Conservation (phyloP, 2,888 invertebrate species). For the Scaptomyza polygonia region DNA sequence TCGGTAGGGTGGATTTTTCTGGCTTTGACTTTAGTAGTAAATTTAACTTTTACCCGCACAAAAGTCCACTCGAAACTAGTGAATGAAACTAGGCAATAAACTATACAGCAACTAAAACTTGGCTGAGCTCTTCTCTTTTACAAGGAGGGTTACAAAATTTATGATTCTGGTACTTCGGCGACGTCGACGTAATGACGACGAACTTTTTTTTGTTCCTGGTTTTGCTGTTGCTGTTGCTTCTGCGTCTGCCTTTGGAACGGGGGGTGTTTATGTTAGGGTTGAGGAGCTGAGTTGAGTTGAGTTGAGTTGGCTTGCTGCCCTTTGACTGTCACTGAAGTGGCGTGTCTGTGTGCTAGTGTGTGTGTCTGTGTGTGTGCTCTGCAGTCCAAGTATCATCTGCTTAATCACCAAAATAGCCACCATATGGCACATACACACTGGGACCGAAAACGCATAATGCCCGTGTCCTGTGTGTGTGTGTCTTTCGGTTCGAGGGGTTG, state of each 20-base stretch:
- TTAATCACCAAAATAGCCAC: slow-evolving; percentile 81
- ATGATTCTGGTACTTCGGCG: slow-evolving; percentile 65
- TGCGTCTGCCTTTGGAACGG: slow-evolving; percentile 29
- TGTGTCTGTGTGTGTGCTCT: background rate
- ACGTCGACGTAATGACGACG: slow-evolving; percentile 71
- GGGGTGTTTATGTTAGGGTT: slow-evolving; percentile 10
- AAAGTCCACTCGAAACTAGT: slow-evolving; percentile 32
- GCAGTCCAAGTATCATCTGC: slow-evolving; percentile 74
- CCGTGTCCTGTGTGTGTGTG: slow-evolving; percentile 3
- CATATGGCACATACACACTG: slow-evolving; percentile 71
- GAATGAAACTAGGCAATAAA: slow-evolving; percentile 25
- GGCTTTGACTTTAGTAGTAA: slow-evolving; percentile 21
- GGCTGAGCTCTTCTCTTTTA: background rate
- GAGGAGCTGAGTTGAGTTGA: slow-evolving; percentile 34
- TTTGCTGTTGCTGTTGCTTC: slow-evolving; percentile 4
- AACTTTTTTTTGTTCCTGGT: slow-evolving; percentile 68
- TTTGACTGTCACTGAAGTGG: slow-evolving; percentile 55
- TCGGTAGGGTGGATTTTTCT: slow-evolving; percentile 1
- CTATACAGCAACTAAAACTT: slow-evolving; percentile 21
- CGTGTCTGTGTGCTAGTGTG: slow-evolving; percentile 21
- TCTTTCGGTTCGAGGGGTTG: slow-evolving; percentile 47
- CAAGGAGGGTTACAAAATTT: slow-evolving; percentile 71
- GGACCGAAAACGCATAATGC: slow-evolving; percentile 21
- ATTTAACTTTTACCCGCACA: slow-evolving; percentile 5
- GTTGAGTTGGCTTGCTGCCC: slow-evolving; percentile 62